These are phyloP conservation scores for Enchytraeus crypticus DNA, from an alignment of 2,888 invertebrate genomes.

Conservation along the genomic window DNA sequence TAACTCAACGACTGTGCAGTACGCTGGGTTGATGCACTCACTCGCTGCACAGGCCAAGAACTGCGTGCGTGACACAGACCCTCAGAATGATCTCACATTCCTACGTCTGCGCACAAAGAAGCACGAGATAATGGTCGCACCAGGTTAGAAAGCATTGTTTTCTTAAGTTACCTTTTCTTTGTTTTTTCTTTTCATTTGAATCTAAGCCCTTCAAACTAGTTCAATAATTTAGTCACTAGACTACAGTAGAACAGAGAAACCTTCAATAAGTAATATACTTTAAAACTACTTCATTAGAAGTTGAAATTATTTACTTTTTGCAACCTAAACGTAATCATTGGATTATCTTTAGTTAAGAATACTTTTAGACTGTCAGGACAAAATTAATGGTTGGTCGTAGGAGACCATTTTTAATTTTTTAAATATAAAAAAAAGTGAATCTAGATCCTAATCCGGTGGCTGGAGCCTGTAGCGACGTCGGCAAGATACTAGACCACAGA, in stretches of 20 bases:
- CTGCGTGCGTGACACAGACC: constrained; percentile 85
- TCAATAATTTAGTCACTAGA: no score
- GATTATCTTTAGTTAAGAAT: no score
- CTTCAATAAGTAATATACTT: no score
- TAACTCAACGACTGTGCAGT: constrained; percentile 87
- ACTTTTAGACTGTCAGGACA: no score
- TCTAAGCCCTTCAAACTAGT: not conserved
- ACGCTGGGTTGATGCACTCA: constrained; percentile 74
- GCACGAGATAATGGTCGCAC: constrained; percentile 95
- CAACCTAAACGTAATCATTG: no score
- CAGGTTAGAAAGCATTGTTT: constrained; percentile 51
- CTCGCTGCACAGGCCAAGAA: constrained; percentile 82
- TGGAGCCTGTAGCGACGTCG: no score
- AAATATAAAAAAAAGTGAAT: no score
- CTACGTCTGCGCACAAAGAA: constrained; percentile 86
- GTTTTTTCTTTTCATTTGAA: not conserved
- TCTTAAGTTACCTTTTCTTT: not conserved
- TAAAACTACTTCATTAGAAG: not conserved
- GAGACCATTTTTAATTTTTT: no score
- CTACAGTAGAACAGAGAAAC: no score
- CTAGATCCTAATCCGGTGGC: no score
- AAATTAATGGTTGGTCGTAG: no score
- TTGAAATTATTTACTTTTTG: not conserved
- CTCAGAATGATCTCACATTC: constrained; percentile 87
- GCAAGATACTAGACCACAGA: no score